These are phyloP conservation scores for Colletes collaris DNA, from an alignment of 2,888 invertebrate genomes.

Conservation along the genomic window DNA sequence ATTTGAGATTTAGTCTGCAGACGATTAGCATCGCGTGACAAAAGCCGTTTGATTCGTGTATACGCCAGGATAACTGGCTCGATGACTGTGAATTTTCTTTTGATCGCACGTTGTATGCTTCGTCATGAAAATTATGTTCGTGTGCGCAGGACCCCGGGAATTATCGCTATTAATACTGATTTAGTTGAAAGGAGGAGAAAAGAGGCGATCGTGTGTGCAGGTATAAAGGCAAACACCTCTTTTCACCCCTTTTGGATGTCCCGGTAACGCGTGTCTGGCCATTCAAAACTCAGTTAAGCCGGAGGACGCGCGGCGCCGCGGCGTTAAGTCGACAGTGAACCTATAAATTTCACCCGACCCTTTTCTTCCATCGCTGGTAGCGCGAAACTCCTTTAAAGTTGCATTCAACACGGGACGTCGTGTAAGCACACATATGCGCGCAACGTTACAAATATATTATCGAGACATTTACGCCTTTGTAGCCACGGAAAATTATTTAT, in stretches of 20 bases:
- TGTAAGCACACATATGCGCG: slow-evolving; percentile 22
- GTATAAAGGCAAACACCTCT: slow-evolving; percentile 55
- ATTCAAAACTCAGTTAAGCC: slow-evolving; percentile 46
- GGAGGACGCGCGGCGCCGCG: slow-evolving; percentile 15
- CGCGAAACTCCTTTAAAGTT: slow-evolving; percentile 37
- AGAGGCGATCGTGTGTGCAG: slow-evolving; percentile 43
- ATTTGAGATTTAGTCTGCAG: too few species aligned
- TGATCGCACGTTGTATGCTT: background rate
- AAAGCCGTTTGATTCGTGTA: background rate
- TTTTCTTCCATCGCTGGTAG: slow-evolving; percentile 26
- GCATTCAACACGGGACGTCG: slow-evolving; percentile 37
- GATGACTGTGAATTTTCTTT: slow-evolving; percentile 39
- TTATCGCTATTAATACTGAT: slow-evolving; percentile 55
- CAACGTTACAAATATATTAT: slow-evolving; percentile 20
- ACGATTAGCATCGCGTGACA: background rate
- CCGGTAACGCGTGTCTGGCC: slow-evolving; percentile 48
- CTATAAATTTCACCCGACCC: slow-evolving; percentile 50
- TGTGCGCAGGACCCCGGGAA: slow-evolving; percentile 22
- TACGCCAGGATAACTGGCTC: slow-evolving; percentile 2
- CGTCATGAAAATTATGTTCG: too few species aligned
- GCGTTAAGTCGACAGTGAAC: slow-evolving; percentile 45
- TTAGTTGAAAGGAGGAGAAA: slow-evolving; percentile 45
- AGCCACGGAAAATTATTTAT: slow-evolving; percentile 28
- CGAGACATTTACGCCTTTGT: slow-evolving; percentile 8
- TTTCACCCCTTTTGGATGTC: slow-evolving; percentile 17